Percentiles rank a stretch among this genome's conserved stretches.
phyloP scores from a whole-genome alignment of 2,888 invertebrate genomes.

The Zhuqinia jingwanae region DNA sequence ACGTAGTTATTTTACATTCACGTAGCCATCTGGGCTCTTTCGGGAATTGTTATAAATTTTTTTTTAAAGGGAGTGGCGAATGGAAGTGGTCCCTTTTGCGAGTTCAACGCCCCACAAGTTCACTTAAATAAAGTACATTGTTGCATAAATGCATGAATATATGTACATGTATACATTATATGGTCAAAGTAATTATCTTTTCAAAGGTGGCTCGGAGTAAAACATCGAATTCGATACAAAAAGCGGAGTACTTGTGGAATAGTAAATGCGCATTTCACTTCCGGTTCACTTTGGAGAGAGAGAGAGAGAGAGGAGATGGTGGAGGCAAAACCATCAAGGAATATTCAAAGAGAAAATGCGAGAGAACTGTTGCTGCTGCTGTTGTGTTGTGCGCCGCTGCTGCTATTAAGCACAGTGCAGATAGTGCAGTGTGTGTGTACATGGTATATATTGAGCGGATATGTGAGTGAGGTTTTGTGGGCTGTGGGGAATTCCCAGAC shows the following conservation, averaged over 20 bases:
- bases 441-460: background rate
- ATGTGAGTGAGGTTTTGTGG: background rate
- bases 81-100: background rate
- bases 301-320: too few species aligned
- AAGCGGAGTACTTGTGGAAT: background rate
- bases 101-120: conserved; percentile 53
- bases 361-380: conserved; percentile 29
- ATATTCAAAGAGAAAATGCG: background rate
- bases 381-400: too few species aligned
- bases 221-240: background rate
- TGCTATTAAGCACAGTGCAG: too few species aligned
- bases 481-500: conserved; percentile 34
- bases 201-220: conserved; percentile 19
- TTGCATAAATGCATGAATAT: conserved; percentile 36
- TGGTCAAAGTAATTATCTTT: conserved; percentile 65
- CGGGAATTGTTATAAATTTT: too few species aligned
- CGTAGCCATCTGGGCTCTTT: too few species aligned
- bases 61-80: conserved; percentile 34
- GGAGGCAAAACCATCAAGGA: background rate
- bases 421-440: background rate
- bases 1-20: too few species aligned
- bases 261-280: conserved; percentile 11
- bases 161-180: too few species aligned
- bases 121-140: background rate
- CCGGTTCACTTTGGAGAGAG: background rate